Percentiles rank a stretch among this genome's conserved stretches.
phyloP scores from a whole-genome alignment of 2,888 invertebrate genomes.

The Andrena fulva region DNA sequence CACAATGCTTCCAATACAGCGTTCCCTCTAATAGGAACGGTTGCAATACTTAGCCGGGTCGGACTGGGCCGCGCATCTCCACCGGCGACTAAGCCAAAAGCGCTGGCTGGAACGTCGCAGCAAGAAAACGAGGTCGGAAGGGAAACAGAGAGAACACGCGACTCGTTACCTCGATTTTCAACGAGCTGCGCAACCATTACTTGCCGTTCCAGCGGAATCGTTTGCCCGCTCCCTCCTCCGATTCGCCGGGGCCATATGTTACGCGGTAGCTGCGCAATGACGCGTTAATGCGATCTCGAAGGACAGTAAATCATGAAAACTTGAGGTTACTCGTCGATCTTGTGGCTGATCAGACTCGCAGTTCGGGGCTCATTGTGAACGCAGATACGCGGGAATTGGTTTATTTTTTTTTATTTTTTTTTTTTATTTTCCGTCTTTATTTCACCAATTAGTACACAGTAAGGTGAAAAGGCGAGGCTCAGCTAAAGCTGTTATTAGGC shows the following conservation, averaged over 20 bases:
- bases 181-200: conserved; percentile 38
- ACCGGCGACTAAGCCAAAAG: conserved; percentile 46
- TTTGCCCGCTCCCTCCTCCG: conserved; percentile 32
- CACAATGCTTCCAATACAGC: conserved; percentile 32
- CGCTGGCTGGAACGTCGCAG: conserved; percentile 24
- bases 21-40: conserved; percentile 28
- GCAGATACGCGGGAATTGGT: conserved; percentile 16
- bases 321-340: neutral
- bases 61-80: conserved; percentile 35
- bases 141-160: conserved; percentile 26
- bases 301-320: conserved; percentile 4
- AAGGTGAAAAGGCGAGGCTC: no score
- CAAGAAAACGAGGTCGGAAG: conserved; percentile 50
- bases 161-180: conserved; percentile 58
- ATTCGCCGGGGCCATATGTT: conserved; percentile 24
- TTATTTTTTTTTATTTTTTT: no score
- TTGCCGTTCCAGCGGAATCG: conserved; percentile 32
- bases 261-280: conserved; percentile 26
- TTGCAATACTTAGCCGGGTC: conserved; percentile 49
- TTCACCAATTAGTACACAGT: no score
- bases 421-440: no score
- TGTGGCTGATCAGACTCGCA: neutral
- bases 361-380: neutral
- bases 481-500: no score
- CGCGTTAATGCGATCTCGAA: conserved; percentile 15